Base-by-base conservation (phyloP, 2,113 vertebrate genomes). In the Tinamus guttatus region DNA sequence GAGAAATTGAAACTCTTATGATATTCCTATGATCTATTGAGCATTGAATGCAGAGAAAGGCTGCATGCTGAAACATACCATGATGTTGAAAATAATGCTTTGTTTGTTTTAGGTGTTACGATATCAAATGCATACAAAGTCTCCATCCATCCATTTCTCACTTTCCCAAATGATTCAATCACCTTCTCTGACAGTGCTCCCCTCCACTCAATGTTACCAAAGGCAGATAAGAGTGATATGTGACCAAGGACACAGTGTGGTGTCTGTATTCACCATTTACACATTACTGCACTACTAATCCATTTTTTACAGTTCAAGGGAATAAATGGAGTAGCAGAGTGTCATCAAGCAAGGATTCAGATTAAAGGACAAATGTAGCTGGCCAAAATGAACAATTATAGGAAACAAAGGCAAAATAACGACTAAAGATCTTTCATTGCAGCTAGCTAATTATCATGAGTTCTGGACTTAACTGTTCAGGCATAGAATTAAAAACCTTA, bases 401-500 rank as follows among this genome's bases (percentile, higher is more conserved):
- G 95, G 96, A 98, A 98, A 97, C 95, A 98, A 98, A 98, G 98
- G 95, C 98, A 98, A 98, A 99, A 99, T 98, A 99, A 97, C 87
- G 85, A 98, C 98, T 98, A 98, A 98, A 98, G 99, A 99, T 99
- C 98, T 99, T 99, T 98, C 98, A 98, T 98, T 98, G 98, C 96
- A 98, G 98, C 98, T 94, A 92, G 98, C 98, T 99, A 98, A 99
- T 99, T 99, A 99, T 98, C 99, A 99, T 98, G 98, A 99, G 98
- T 98, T 98, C 99, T 99, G 98, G 98, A 98, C 98, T 98, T 98
- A 99, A 98, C 98, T 99, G 98, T 98, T 99, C 99, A 99, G 99
- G 98, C 99, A 99, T 98, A 99, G 99, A 99, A 99, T 99, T 99
- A 99, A 99, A 99, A 99, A 98, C 98, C 98, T 98, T 99, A 99